Evolutionary conservation across 92 coral and sea anemone genomes (phyloP), one percentile per base, ranked within the genome.

Genomic region (Virgularia gustaviana): DNA sequence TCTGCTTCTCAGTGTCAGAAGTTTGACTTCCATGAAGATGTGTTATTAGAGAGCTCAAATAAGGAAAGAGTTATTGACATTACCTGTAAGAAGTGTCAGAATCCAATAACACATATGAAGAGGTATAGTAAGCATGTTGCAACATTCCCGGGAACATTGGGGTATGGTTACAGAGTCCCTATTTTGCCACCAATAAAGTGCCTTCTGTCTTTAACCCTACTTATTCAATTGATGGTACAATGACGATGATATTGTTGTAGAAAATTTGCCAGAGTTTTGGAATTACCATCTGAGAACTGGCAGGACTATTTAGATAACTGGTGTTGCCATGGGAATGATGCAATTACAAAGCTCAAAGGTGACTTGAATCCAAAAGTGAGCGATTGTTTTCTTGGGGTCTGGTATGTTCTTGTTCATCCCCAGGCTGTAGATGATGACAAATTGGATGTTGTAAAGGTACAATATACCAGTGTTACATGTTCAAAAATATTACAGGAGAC

Each of bases 251-350:
- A n/a, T n/a, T n/a, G n/a, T n/a, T n/a, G n/a, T n/a, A 91, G 97
- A 43, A 77, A 82, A 43, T 86, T 91, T 63, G 70, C 81, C 49
- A 82, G 99, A 41, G 87, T 94, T 54, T 72, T 94, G 31, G 95
- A 94, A 51, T 74, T 94, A 52, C 99, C 99, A 27, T 84, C 99
- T 29, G 99, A 94, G 73, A 88, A 85, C 74, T 94, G 96, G 96
- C 85, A 89, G 56, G 85, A 94, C 65, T 72, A 85, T 57, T 79
- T 91, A 24, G 82, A 85, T 47, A 86, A 94, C 64, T 91, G 90
- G 81, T 94, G 90, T 89, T 94, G 99, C 72, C 99, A 94, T 85
- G 91, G 90, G 7, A 79, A 78, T 20, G 79, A 62, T 53, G 80
- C 80, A 61, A 58, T 83, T 60, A 68, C 24, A n/a, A 68, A 68